phyloP scores from a whole-genome alignment of 2,113 vertebrate species.

The Psophia crepitans region DNA sequence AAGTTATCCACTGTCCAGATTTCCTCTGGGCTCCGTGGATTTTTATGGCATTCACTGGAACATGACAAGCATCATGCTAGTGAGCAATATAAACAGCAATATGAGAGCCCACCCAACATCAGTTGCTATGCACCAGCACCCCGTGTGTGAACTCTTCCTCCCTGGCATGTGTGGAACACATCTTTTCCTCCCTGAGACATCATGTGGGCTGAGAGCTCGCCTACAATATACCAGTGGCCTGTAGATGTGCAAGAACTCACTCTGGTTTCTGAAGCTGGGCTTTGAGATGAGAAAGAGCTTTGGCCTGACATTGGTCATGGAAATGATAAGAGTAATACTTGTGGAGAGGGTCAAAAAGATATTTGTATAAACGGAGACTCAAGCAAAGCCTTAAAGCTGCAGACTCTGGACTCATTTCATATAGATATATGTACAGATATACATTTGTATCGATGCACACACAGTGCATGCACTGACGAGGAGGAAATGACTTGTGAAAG shows the following conservation, averaged over 20 bases:
- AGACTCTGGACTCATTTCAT: not conserved
- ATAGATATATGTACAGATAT: too few species aligned
- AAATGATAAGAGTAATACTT: not conserved
- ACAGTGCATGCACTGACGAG: not conserved
- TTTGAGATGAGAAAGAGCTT: not conserved
- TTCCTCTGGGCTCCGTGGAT: not conserved
- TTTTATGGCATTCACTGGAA: not conserved
- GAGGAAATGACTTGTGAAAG: not conserved
- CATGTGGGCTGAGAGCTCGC: not conserved
- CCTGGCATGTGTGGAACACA: not conserved
- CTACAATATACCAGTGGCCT: not conserved
- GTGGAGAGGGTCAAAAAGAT: not conserved
- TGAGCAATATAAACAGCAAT: not conserved
- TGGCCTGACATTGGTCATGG: not conserved
- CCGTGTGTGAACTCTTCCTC: not conserved
- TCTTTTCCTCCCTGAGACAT: not conserved
- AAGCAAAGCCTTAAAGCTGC: not conserved
- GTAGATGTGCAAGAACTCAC: not conserved
- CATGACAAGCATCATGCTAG: fast-evolving
- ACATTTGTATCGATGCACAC: not conserved
- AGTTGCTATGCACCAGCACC: not conserved
- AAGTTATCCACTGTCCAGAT: not conserved
- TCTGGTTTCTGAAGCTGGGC: not conserved
- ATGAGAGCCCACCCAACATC: not conserved
- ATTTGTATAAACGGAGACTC: not conserved